Evolutionary conservation across 2,888 invertebrate genomes (phyloP).

Genomic region (Timandra comae): DNA sequence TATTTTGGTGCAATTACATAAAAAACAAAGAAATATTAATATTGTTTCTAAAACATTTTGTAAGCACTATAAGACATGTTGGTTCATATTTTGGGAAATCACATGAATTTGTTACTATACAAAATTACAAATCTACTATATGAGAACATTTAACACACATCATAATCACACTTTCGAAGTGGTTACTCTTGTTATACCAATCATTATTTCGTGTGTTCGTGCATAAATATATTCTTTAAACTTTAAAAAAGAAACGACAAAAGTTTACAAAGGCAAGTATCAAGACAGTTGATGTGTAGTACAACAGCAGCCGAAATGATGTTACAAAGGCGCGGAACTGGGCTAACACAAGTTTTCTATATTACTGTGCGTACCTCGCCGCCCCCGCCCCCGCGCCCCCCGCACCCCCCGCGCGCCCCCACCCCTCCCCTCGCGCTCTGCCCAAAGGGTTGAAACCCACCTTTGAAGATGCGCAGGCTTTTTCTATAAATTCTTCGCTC

Average conservation of each 20-base stretch:
- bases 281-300: slow-evolving; percentile 34
- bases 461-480: slow-evolving; percentile 75
- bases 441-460: slow-evolving; percentile 68
- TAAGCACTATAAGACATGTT: too few relatives aligned
- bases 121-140: too few relatives aligned
- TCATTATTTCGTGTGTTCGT: too few relatives aligned
- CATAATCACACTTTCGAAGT: too few relatives aligned
- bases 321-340: slow-evolving; percentile 77
- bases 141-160: too few relatives aligned
- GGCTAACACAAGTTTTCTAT: slow-evolving; percentile 78
- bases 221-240: slow-evolving; percentile 1
- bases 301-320: slow-evolving; percentile 70
- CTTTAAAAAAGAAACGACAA: slow-evolving; percentile 9
- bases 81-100: too few relatives aligned
- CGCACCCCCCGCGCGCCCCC: slow-evolving; percentile 8
- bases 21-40: too few relatives aligned
- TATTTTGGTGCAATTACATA: too few relatives aligned
- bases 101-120: too few relatives aligned
- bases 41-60: too few relatives aligned
- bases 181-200: too few relatives aligned
- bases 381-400: slow-evolving; percentile 25
- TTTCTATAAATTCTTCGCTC: slow-evolving; percentile 71
- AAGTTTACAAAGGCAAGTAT: slow-evolving; percentile 33
- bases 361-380: slow-evolving; percentile 62
- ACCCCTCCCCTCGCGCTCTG: slow-evolving; percentile 24